Evolutionary conservation across 2,113 vertebrate genomes (phyloP).

Genomic region (Tamias sibiricus): DNA sequence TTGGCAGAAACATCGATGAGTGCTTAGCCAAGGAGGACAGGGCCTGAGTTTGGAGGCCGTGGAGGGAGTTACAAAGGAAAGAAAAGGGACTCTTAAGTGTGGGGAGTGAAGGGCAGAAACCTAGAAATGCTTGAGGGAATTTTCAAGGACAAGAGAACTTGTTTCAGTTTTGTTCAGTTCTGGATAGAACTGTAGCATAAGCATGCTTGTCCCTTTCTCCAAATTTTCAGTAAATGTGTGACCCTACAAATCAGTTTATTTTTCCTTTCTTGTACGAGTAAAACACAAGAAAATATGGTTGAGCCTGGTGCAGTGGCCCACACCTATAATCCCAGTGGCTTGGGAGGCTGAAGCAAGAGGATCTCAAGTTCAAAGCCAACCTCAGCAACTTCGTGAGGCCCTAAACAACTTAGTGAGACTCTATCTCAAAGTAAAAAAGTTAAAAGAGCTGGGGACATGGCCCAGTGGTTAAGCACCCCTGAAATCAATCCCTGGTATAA

Average conservation of each 20-base stretch:
- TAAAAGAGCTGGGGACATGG: no score
- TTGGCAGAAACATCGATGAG: background rate
- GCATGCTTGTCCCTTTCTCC: background rate
- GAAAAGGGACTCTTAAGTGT: background rate
- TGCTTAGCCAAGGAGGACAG: background rate
- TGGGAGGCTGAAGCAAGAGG: no score
- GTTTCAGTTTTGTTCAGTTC: background rate
- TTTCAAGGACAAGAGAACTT: background rate
- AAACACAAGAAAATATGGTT: background rate
- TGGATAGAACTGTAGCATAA: background rate
- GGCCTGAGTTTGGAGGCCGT: background rate
- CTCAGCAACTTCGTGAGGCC: no score
- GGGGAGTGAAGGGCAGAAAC: background rate
- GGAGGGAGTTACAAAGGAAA: background rate
- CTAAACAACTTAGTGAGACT: no score
- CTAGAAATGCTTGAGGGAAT: background rate
- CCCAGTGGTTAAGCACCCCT: no score
- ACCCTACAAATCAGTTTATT: background rate
- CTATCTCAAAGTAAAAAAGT: no score
- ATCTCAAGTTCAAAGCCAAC: no score
- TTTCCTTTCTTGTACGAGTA: background rate
- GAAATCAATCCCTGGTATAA: no score
- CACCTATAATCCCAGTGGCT: no score
- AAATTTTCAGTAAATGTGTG: background rate
- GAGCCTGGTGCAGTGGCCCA: no score